Evolutionary conservation across 2,113 vertebrate genomes (phyloP).

Genomic region (Mola mola): DNA sequence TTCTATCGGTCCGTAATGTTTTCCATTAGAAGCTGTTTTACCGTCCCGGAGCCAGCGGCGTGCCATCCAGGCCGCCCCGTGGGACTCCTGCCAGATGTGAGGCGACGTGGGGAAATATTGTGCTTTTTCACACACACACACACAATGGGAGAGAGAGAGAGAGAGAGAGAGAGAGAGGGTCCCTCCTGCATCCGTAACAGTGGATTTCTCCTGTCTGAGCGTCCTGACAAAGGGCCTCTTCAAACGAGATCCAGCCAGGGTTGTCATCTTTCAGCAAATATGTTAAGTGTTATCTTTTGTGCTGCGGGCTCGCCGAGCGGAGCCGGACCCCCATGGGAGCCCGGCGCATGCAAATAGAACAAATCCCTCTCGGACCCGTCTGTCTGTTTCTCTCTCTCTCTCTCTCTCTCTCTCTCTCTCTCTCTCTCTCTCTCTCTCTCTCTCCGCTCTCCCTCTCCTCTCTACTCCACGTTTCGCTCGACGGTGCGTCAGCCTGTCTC

Average conservation of each 20-base stretch:
- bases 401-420: slow-evolving; percentile 33
- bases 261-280: slow-evolving; percentile 99
- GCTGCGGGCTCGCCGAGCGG: slow-evolving; percentile 88
- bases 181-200: slow-evolving; percentile 86
- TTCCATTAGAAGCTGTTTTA: slow-evolving; percentile 95
- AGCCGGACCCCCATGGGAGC: slow-evolving; percentile 89
- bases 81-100: slow-evolving; percentile 82
- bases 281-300: slow-evolving; percentile 99
- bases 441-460: neutral
- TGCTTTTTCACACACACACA: slow-evolving; percentile 76
- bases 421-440: neutral
- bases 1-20: slow-evolving; percentile 89
- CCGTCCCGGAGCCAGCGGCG: slow-evolving; percentile 81
- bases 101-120: slow-evolving; percentile 83
- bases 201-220: slow-evolving; percentile 88
- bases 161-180: slow-evolving; percentile 65
- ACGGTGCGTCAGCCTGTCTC: slow-evolving; percentile 66
- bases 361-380: slow-evolving; percentile 88
- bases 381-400: slow-evolving; percentile 70
- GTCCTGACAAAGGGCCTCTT: slow-evolving; percentile 92
- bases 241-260: slow-evolving; percentile 94
- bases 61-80: slow-evolving; percentile 79
- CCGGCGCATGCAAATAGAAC: slow-evolving; percentile 95
- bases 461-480: slow-evolving; percentile 48
- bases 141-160: slow-evolving; percentile 27